Conservation (phyloP, 2,797 vertebrate species). For the Schizothorax lantsangensis region DNA sequence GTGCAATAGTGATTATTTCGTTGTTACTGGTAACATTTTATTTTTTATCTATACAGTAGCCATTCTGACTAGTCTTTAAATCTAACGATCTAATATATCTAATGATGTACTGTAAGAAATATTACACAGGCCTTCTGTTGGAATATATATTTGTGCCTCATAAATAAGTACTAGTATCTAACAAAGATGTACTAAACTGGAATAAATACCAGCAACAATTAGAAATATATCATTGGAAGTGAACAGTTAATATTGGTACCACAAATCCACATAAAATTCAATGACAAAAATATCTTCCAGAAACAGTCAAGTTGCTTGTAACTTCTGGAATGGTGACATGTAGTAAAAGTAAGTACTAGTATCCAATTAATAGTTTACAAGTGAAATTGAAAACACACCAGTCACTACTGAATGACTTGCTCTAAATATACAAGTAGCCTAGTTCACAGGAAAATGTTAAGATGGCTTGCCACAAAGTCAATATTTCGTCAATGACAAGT, state of each 20-base stretch:
- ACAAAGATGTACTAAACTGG: not conserved
- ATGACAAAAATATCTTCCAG: not conserved
- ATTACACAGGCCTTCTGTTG: not conserved
- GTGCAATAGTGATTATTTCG: not conserved
- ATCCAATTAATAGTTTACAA: not conserved
- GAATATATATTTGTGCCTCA: not conserved
- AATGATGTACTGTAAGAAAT: not conserved
- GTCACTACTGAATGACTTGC: not conserved
- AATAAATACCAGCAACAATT: not conserved
- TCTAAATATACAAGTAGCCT: not conserved
- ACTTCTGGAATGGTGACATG: not conserved
- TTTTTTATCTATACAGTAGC: not conserved
- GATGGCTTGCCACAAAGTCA: constrained; percentile 2
- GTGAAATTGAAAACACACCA: not conserved
- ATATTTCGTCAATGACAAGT: not conserved
- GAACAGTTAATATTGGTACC: not conserved
- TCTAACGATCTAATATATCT: no score
- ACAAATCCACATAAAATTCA: not conserved
- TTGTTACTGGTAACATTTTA: not conserved
- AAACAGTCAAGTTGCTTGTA: not conserved
- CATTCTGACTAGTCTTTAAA: not conserved
- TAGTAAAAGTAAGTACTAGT: not conserved
- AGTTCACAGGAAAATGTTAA: constrained; percentile 13
- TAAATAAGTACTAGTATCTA: not conserved
- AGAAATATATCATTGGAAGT: not conserved